Base-by-base conservation (phyloP, 92 coral and sea anemone genomes). In the Porites rus region DNA sequence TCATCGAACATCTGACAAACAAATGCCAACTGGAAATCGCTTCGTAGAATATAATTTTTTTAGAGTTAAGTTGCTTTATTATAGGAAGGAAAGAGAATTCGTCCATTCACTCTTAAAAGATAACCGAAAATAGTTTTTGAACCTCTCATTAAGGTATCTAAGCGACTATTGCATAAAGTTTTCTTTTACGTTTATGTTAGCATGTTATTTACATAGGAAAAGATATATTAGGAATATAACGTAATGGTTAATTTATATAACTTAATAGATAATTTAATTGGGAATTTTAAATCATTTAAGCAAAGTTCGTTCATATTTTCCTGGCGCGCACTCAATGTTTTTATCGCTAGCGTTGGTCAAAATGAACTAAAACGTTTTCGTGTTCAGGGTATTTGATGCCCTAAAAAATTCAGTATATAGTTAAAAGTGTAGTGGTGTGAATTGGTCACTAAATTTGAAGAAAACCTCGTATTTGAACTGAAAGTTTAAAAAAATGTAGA, bases 371-470 rank as follows among this genome's bases (percentile, higher is more conserved):
- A 17, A 52, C 1, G 38, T 25, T 52, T 2, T 38, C 46, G 6
- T 38, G 71, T 56, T 10, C 12, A 70, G 69, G 56, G 19, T 81
- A 81, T 69, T 81, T 81, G n/a, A 81, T 69, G 16, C 13, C 16
- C 11, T 0, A 19, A 54, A 59, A 19, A 71, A 71, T 69, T 25
- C 22, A 56, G 50, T 10, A 8, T 46, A 59, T 81, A 69, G 56
- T 54, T 31, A 81, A 81, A 17, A 17, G 50, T 56, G 43, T 53
- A 51, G 31, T 43, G 43, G 18, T 22, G 68, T 68, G 53, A 56
- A 56, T 56, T 56, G 0, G 68, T 63, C n/a, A 51, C n/a, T 16
- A 64, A 79, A 81, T 54, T 69, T 28, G 14, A 50, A 69, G 53
- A 51, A 19, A 80, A 14, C 7, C 2, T 13, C 50, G 51, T 5